A percentile compares a stretch with the other conserved stretches of the same genome.
These are phyloP conservation scores for Lithophane leautieri DNA, from an alignment of 2,888 invertebrate genomes.

Conservation along the genomic window DNA sequence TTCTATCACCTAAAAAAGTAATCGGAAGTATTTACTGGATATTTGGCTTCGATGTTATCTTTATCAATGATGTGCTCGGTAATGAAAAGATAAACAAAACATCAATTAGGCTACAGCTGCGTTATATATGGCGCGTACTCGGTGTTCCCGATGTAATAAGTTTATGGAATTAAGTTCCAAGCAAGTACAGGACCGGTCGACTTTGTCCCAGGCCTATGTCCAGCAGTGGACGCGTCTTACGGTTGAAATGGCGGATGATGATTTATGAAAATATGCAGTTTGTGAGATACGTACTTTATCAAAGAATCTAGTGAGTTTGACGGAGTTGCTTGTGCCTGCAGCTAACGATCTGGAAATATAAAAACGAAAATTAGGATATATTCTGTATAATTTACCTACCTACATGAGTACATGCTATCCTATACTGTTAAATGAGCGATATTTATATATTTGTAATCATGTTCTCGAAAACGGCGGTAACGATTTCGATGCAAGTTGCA, in stretches of 20 bases:
- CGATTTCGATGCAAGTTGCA: too few species aligned
- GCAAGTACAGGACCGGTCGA: not conserved
- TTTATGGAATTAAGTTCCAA: not conserved
- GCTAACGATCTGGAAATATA: conserved; percentile 93
- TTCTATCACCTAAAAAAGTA: conserved; percentile 84
- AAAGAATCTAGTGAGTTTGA: conserved; percentile 98
- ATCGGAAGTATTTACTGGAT: not conserved
- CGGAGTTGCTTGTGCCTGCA: conserved; percentile 98
- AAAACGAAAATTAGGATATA: not conserved
- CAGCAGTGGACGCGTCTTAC: not conserved
- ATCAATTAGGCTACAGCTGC: not conserved
- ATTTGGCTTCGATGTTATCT: conserved; percentile 1
- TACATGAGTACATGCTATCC: too few species aligned
- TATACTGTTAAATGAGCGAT: too few species aligned
- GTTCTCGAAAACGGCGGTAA: too few species aligned
- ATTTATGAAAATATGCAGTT: not conserved
- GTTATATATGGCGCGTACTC: not conserved
- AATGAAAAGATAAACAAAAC: conserved; percentile 1
- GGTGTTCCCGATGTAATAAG: not conserved
- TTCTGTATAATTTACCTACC: too few species aligned
- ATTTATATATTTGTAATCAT: too few species aligned
- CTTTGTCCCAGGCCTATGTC: not conserved
- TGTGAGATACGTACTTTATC: conserved; percentile 92
- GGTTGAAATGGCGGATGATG: too few species aligned
- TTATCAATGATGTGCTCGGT: conserved; percentile 2